phyloP scores from a whole-genome alignment of 2,113 vertebrate genomes.

The Otus sunia region DNA sequence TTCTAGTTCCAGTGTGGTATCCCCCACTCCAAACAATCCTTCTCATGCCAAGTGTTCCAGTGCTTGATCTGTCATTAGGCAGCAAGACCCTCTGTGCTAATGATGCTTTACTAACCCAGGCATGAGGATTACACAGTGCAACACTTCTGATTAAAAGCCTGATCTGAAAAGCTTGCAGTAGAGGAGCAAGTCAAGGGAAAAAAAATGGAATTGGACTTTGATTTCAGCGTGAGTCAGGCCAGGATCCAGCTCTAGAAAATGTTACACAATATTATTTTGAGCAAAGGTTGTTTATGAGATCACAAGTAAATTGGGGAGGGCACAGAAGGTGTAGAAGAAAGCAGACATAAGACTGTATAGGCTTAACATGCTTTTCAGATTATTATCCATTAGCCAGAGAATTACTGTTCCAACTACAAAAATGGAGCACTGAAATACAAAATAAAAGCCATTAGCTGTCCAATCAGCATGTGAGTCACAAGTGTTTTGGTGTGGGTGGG shows the following conservation, averaged over 20 bases:
- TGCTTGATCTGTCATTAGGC: neutral
- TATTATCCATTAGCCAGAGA: neutral
- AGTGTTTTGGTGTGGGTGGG: neutral
- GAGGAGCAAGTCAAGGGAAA: neutral
- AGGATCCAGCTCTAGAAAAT: neutral
- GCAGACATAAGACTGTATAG: neutral
- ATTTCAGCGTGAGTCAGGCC: neutral
- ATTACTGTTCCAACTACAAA: neutral
- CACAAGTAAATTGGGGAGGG: neutral
- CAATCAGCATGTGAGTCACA: neutral
- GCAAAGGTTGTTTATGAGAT: neutral
- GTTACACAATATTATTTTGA: neutral
- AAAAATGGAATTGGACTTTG: neutral
- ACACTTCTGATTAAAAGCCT: neutral
- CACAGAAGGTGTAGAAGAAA: neutral
- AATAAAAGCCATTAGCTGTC: neutral
- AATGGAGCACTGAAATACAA: neutral
- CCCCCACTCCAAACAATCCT: neutral
- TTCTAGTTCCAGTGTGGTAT: neutral
- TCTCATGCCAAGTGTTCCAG: neutral
- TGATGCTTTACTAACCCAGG: neutral
- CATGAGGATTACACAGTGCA: neutral
- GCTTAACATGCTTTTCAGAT: neutral
- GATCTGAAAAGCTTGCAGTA: neutral
- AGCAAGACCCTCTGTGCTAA: neutral